A percentile compares a stretch with the other conserved stretches of the same genome.
Conservation (phyloP, 2,888 invertebrate species). For the Sarcophaga variegata region DNA sequence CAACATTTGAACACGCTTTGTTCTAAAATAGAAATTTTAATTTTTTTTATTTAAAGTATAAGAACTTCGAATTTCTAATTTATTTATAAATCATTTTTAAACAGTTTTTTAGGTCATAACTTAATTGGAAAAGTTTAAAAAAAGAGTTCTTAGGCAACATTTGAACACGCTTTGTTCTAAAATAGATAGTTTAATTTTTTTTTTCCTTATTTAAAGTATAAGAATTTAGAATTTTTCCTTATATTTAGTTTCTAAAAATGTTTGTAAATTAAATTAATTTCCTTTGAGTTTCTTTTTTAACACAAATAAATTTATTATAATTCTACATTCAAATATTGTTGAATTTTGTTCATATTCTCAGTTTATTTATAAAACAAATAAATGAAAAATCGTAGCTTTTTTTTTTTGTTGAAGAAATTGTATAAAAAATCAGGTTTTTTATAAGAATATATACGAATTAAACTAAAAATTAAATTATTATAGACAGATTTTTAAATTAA, state of each 20-base stretch:
- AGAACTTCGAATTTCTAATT: neutral
- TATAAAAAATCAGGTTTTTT: conserved; percentile 5
- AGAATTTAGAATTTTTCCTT: neutral
- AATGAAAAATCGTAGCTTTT: conserved; percentile 48
- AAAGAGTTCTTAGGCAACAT: no score
- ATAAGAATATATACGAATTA: conserved; percentile 43
- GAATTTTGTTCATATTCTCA: conserved; percentile 21
- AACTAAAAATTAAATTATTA: conserved; percentile 27
- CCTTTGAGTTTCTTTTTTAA: no score
- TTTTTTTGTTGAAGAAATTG: conserved; percentile 22
- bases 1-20: no score
- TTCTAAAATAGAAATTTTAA: no score
- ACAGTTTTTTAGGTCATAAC: no score
- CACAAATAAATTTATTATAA: neutral
- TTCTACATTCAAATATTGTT: neutral
- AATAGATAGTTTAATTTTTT: neutral
- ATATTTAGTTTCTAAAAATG: neutral
- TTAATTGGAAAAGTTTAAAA: no score
- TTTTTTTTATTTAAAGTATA: neutral
- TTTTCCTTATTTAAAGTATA: neutral
- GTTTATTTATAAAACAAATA: conserved; percentile 68
- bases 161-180: no score
- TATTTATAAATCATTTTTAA: no score
- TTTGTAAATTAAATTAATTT: no score
- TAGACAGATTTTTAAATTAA: conserved; percentile 31